These are phyloP conservation scores for Ypsolopha sequella DNA, from an alignment of 2,888 invertebrate genomes.

Conservation along the genomic window DNA sequence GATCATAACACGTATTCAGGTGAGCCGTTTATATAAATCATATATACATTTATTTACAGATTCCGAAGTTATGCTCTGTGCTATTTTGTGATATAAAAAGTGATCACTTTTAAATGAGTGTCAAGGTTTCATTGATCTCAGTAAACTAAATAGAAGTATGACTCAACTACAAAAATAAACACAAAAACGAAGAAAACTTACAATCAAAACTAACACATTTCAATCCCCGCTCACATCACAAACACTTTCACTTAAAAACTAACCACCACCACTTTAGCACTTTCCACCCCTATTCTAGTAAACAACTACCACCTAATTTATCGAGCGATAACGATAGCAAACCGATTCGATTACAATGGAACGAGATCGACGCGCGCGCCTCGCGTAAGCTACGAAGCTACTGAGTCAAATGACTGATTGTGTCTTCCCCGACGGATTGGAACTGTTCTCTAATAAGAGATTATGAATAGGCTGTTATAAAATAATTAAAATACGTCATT, in stretches of 20 bases:
- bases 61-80: too few relatives aligned
- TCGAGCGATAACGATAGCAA: neutral
- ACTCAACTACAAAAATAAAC: too few relatives aligned
- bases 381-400: neutral
- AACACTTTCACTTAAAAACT: neutral
- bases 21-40: too few relatives aligned
- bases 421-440: neutral
- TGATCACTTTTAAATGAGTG: too few relatives aligned
- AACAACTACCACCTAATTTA: neutral
- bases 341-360: neutral
- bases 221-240: neutral
- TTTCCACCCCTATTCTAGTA: neutral
- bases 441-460: neutral
- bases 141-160: too few relatives aligned
- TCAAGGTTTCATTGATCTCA: too few relatives aligned
- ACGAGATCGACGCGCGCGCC: neutral
- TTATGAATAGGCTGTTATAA: too few relatives aligned
- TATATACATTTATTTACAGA: too few relatives aligned
- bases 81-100: too few relatives aligned
- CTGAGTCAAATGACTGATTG: neutral
- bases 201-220: neutral
- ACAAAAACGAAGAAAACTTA: constrained; percentile 1
- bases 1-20: too few relatives aligned
- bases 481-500: too few relatives aligned
- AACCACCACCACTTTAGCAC: neutral